Conservation (phyloP, 2,888 invertebrate genomes). For the Ceratothoa steindachneri region DNA sequence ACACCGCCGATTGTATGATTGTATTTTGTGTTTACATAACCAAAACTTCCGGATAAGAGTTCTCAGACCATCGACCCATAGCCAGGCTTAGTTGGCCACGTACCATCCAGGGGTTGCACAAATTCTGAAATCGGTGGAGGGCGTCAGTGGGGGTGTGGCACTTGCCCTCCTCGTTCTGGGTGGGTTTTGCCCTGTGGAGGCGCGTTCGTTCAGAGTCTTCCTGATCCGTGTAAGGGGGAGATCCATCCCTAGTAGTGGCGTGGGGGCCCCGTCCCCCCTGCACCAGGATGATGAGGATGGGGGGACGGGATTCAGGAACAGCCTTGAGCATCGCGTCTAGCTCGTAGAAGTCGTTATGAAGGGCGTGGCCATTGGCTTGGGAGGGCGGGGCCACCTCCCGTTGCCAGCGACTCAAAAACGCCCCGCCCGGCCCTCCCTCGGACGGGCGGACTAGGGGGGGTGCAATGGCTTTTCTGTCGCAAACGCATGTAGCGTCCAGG, state of each 20-base stretch:
- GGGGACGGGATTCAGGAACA: background rate
- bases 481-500: conserved; percentile 38
- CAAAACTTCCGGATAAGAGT: no score
- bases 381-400: background rate
- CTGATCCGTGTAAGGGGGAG: background rate
- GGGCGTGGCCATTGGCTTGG: background rate
- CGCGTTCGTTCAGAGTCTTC: background rate
- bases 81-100: no score
- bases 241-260: background rate
- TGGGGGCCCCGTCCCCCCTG: no score
- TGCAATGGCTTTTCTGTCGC: background rate
- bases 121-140: background rate
- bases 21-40: no score
- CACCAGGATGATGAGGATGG: background rate
- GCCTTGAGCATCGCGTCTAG: background rate
- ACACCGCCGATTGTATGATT: no score
- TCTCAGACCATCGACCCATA: no score
- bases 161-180: background rate
- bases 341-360: background rate
- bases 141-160: background rate
- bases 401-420: background rate
- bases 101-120: background rate
- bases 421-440: background rate
- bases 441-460: background rate
- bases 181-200: background rate